phyloP scores from a whole-genome alignment of 1,140 invertebrate genomes.

The Galendromus occidentalis region DNA sequence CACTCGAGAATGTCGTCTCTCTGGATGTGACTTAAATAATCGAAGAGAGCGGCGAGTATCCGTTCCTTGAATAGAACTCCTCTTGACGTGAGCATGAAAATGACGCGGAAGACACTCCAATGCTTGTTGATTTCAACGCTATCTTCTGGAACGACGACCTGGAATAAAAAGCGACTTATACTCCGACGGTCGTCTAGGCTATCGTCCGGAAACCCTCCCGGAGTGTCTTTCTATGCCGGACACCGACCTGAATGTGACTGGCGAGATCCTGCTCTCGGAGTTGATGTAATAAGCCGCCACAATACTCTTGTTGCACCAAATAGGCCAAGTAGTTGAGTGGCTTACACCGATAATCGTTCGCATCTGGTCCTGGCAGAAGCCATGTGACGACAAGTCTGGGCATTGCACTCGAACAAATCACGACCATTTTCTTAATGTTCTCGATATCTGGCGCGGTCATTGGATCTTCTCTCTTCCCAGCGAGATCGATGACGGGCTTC shows the following conservation, averaged over 20 bases:
- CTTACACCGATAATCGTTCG: neutral
- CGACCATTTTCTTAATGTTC: neutral
- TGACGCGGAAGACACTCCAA: neutral
- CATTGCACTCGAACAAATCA: neutral
- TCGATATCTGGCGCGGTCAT: neutral
- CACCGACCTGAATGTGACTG: neutral
- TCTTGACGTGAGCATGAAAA: neutral
- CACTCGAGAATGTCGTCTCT: neutral
- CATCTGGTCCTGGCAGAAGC: neutral
- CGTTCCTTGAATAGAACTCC: neutral
- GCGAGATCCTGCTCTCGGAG: neutral
- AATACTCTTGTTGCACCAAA: neutral
- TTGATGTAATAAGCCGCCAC: neutral
- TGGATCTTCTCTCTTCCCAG: neutral
- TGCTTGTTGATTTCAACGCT: neutral
- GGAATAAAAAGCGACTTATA: too few species aligned
- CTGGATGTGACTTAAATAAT: neutral
- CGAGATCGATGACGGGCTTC: neutral
- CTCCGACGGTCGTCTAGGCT: too few species aligned
- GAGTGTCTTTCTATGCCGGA: neutral
- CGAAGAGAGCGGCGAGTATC: neutral
- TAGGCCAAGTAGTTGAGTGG: neutral
- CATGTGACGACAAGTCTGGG: neutral
- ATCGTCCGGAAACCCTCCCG: too few species aligned
- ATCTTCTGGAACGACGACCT: neutral